These are phyloP conservation scores for Cephus runcator DNA, from an alignment of 2,888 invertebrate species.

Conservation along the genomic window DNA sequence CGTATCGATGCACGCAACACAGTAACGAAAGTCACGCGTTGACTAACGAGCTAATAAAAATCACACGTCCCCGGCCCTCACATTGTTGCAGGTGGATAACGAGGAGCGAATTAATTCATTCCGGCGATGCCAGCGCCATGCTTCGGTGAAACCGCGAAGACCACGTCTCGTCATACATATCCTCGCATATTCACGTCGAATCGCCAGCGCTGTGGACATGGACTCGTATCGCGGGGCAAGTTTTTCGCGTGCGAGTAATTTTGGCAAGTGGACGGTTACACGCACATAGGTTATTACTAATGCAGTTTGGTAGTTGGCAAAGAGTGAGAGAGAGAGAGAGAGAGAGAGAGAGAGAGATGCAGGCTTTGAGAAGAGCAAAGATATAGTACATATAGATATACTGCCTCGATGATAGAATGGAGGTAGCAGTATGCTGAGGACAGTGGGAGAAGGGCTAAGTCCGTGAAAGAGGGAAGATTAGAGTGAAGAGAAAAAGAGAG, in stretches of 20 bases:
- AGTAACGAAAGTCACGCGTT: neutral
- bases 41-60: neutral
- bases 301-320: conserved; percentile 13
- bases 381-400: conserved; percentile 9
- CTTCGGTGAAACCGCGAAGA: neutral
- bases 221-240: conserved; percentile 26
- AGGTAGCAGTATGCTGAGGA: neutral
- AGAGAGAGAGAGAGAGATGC: conserved; percentile 15
- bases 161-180: neutral
- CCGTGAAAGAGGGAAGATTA: neutral
- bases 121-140: neutral
- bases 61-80: neutral
- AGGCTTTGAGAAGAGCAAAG: conserved; percentile 6
- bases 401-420: neutral
- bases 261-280: conserved; percentile 25
- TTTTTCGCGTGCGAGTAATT: conserved; percentile 46
- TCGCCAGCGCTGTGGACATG: neutral
- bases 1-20: neutral
- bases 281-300: conserved; percentile 16
- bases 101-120: conserved; percentile 42
- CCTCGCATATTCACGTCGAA: conserved; percentile 5
- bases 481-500: conserved; percentile 6
- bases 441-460: neutral
- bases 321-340: conserved; percentile 13
- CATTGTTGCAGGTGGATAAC: conserved; percentile 22